A percentile compares a stretch with the other conserved stretches of the same genome.
Evolutionary conservation across 2,113 vertebrate species (phyloP).

Genomic region (Onychostruthus taczanowskii): DNA sequence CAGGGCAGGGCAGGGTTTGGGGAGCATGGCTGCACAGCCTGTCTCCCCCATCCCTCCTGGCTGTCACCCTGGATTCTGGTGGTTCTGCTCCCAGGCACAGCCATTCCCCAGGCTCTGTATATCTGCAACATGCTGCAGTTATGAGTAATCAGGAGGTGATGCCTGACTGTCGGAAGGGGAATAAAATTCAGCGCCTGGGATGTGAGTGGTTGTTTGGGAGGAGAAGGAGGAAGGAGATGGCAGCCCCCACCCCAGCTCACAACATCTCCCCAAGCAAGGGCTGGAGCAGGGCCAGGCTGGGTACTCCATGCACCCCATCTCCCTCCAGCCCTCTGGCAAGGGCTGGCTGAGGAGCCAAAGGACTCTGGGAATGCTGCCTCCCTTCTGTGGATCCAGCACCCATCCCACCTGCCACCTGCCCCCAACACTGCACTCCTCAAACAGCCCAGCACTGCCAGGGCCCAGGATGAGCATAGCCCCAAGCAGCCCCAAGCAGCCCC

Average conservation of each 20-base stretch:
- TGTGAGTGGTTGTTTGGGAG: not conserved
- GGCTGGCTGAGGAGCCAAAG: not conserved
- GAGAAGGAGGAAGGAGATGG: not conserved
- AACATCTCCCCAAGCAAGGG: not conserved
- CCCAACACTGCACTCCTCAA: not conserved
- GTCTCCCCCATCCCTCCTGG: accelerated
- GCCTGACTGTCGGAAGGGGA: not conserved
- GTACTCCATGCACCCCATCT: accelerated
- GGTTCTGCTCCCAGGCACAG: not conserved
- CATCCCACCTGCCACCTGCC: not conserved
- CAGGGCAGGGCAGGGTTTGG: not conserved
- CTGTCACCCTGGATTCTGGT: not conserved
- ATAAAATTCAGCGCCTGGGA: not conserved
- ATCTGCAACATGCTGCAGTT: conserved; percentile 46
- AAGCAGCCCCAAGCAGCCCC: not conserved
- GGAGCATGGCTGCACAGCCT: not conserved
- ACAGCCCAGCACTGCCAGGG: not conserved
- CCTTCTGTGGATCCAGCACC: not conserved
- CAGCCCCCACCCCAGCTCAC: no score
- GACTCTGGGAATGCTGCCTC: not conserved
- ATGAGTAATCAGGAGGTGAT: conserved; percentile 39
- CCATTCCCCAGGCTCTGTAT: not conserved
- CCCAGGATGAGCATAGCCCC: no score
- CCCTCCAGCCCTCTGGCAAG: not conserved
- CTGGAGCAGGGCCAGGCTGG: not conserved